Evolutionary conservation across 2,797 vertebrate species (phyloP), one percentile per base, ranked within the genome.

Genomic region (Cyprinella venusta): DNA sequence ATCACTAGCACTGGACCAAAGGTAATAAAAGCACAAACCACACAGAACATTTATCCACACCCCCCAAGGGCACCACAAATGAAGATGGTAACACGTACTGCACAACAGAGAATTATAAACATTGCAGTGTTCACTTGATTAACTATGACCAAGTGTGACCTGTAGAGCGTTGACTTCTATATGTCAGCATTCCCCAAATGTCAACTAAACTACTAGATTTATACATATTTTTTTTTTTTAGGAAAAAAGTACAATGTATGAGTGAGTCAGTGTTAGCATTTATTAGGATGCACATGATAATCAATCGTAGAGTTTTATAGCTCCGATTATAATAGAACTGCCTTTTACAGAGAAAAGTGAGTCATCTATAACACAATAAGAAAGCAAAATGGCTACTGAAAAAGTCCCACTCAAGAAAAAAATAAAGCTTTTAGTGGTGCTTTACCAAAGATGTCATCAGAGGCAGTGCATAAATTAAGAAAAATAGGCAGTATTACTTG

Each of bases 231-330:
- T 26, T 18, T 13, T 69, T 68, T 54, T 50, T 36, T 4, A 54
- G 9, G n/a, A 33, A 63, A 50, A 63, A n/a, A 78, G 16, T 5
- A 21, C 2, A 18, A 9, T 6, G 36, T 36, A 50, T 76, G 26
- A 21, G 42, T 79, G 64, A 80, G 70, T 75, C 76, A 79, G 26
- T 69, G 15, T 76, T 76, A 74, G n/a, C 40, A 64, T 83, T 83
- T 76, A 50, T 69, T 77, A 26, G 12, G 15, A 26, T 64, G 56
- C 40, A 71, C 26, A 40, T 72, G 45, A 68, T 71, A 50, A 82
- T 68, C 26, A 78, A 24, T 33, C 15, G 2, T 56, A 8, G 42
- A 71, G 9, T 30, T 56, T 30, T 30, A 52, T 5, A 50, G 40
- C 56, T 48, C 6, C 0, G 16, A 45, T 54, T 82, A 36, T 72